phyloP scores from a whole-genome alignment of 2,797 vertebrate genomes.

The Syndactyla subalaris region DNA sequence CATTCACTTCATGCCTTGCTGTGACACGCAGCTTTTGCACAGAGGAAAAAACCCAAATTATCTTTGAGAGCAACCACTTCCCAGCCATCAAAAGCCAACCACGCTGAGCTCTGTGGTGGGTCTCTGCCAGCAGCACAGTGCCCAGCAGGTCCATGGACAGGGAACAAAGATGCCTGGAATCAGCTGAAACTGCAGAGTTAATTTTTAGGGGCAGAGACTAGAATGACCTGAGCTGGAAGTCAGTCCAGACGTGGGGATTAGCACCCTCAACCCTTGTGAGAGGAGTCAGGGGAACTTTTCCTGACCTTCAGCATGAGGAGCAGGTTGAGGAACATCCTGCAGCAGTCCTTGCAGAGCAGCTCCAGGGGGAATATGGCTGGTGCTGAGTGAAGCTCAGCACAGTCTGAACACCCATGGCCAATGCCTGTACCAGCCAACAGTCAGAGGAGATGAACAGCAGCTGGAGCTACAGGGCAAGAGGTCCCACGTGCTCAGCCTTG shows the following conservation, averaged over 20 bases:
- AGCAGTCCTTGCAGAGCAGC: not conserved
- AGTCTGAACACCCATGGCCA: fast-evolving
- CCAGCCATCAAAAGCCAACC: not conserved
- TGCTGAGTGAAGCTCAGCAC: not conserved
- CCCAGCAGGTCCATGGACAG: not conserved
- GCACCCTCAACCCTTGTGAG: not conserved
- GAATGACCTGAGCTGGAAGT: slow-evolving; percentile 7
- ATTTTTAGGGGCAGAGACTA: slow-evolving; percentile 9
- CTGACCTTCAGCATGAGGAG: not conserved
- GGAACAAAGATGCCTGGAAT: not conserved
- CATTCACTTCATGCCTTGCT: not conserved
- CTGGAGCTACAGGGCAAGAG: not conserved
- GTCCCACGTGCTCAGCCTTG: fast-evolving
- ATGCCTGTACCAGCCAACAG: not conserved
- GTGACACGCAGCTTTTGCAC: not conserved
- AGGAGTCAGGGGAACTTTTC: not conserved
- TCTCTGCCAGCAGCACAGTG: not conserved
- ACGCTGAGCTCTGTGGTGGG: fast-evolving
- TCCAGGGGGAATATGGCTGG: fast-evolving
- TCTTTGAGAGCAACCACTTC: not conserved
- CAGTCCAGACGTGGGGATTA: not conserved
- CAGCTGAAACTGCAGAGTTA: not conserved
- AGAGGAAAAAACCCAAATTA: not conserved
- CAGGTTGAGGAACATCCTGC: not conserved
- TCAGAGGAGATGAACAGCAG: not conserved